phyloP scores from a whole-genome alignment of 2,113 vertebrate species.

The Haplotaxodon microlepis region DNA sequence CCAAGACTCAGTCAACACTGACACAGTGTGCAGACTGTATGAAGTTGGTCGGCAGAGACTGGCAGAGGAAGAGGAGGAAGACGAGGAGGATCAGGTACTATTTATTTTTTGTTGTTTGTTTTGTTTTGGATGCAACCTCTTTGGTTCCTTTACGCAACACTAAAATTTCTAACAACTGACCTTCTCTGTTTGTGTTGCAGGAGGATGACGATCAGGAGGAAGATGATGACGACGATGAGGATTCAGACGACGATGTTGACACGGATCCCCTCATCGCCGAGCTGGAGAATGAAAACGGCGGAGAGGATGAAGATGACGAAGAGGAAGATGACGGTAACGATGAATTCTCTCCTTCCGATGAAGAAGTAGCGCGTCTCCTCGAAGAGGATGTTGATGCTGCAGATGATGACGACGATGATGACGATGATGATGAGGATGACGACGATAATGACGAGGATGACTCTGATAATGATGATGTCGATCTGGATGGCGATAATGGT shows the following conservation, averaged over 20 bases:
- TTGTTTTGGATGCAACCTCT: not conserved
- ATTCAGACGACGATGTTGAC: constrained; percentile 90
- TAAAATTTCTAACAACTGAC: not conserved
- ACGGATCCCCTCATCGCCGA: constrained; percentile 89
- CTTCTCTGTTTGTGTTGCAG: constrained; percentile 23
- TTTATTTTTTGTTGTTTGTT: not conserved
- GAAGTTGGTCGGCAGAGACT: constrained; percentile 94
- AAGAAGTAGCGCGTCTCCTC: constrained; percentile 86
- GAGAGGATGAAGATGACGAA: constrained; percentile 81
- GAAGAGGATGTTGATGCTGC: constrained; percentile 86
- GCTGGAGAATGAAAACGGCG: constrained; percentile 84
- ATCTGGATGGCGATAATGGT: constrained; percentile 92
- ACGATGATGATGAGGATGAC: constrained; percentile 42
- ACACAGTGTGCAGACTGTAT: constrained; percentile 96
- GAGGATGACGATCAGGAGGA: constrained; percentile 83
- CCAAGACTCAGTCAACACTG: constrained; percentile 95
- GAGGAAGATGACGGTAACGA: constrained; percentile 86
- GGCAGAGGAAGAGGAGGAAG: constrained; percentile 97
- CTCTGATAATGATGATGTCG: constrained; percentile 78
- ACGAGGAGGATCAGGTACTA: constrained; percentile 93
- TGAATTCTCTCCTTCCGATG: constrained; percentile 89
- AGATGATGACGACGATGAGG: constrained; percentile 91
- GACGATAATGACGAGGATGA: constrained; percentile 74
- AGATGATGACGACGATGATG: constrained; percentile 78
- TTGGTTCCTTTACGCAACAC: not conserved